These are phyloP conservation scores for Pteronura brasiliensis DNA, from an alignment of 2,113 vertebrate species.

Conservation along the genomic window DNA sequence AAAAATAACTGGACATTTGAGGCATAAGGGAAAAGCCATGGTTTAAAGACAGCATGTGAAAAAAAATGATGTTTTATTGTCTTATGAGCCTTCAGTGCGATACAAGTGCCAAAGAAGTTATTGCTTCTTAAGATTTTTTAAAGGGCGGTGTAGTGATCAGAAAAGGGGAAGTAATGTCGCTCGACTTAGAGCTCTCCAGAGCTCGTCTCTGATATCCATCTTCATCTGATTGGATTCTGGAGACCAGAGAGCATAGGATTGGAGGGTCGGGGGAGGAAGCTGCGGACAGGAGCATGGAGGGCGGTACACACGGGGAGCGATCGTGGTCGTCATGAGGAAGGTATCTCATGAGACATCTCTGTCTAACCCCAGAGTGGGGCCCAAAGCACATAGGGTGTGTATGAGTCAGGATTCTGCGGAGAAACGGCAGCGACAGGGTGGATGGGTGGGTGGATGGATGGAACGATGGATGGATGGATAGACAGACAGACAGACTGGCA, in stretches of 20 bases:
- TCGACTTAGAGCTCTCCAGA: rapidly evolving
- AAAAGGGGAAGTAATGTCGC: rapidly evolving
- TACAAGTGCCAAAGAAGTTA: neutral
- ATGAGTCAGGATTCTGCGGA: neutral
- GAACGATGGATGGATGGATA: no score
- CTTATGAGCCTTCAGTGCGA: neutral
- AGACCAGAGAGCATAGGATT: rapidly evolving
- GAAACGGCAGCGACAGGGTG: neutral
- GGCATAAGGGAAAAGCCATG: neutral
- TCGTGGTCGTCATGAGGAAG: rapidly evolving
- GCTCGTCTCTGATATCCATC: rapidly evolving
- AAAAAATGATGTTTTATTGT: neutral
- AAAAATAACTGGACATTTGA: neutral
- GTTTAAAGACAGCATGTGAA: neutral
- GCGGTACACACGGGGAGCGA: rapidly evolving
- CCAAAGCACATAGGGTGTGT: no score
- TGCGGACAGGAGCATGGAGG: no score
- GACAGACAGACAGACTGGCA: no score
- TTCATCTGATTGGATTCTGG: neutral
- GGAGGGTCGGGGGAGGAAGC: neutral
- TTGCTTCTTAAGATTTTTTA: neutral
- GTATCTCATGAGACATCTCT: rapidly evolving
- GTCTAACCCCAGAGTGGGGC: neutral
- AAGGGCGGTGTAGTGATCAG: neutral
- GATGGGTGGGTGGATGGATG: neutral